phyloP scores from a whole-genome alignment of 2,113 vertebrate genomes.

The Nicator chloris region DNA sequence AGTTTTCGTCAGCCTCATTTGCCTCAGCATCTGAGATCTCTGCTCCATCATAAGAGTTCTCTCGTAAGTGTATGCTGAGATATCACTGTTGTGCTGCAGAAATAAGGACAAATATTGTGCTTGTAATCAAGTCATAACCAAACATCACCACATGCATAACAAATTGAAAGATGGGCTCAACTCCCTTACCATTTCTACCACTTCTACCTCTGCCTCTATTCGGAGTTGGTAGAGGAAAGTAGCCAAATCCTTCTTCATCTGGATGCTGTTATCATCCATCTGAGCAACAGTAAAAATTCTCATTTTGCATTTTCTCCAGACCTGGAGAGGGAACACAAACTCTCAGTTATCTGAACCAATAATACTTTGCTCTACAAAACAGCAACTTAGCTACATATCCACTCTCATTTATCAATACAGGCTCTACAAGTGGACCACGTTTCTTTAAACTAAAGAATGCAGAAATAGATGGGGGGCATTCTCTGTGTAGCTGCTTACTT shows the following conservation, averaged over 20 bases:
- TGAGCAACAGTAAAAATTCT: constrained; percentile 98
- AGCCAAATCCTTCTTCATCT: constrained; percentile 98
- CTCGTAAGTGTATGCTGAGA: constrained; percentile 97
- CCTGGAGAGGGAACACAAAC: constrained; percentile 63
- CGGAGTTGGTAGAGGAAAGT: constrained; percentile 94
- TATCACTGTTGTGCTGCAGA: constrained; percentile 92
- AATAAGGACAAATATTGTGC: background rate
- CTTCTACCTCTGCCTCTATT: constrained; percentile 97
- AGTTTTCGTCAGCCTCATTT: constrained; percentile 95
- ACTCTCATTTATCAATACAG: background rate
- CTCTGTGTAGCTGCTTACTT: constrained; percentile 73
- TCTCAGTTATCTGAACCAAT: background rate
- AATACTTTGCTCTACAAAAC: background rate
- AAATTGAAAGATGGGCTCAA: background rate
- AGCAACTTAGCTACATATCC: background rate
- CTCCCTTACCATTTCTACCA: constrained; percentile 93
- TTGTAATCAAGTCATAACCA: background rate
- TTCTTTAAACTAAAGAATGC: background rate
- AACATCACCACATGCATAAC: background rate
- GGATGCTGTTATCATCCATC: constrained; percentile 99
- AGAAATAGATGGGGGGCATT: background rate
- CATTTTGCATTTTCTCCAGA: constrained; percentile 97
- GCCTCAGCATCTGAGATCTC: constrained; percentile 95
- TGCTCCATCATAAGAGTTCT: constrained; percentile 99
- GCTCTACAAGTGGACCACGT: background rate